phyloP scores from a whole-genome alignment of 2,113 vertebrate genomes.

The Sporophila hypoxantha region DNA sequence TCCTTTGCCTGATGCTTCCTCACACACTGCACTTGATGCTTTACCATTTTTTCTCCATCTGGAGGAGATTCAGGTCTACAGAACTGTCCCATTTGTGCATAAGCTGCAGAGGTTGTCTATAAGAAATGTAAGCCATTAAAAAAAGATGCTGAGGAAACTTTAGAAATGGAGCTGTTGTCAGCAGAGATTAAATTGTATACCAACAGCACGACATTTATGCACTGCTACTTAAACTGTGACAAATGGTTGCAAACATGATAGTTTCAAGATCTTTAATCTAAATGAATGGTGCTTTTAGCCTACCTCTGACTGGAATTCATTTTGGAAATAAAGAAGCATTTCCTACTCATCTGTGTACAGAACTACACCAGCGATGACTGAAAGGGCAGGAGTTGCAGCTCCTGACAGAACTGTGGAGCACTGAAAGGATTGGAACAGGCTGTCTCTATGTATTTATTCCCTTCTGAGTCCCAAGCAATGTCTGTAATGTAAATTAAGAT shows the following conservation, averaged over 20 bases:
- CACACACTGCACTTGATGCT: background rate
- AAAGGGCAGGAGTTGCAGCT: background rate
- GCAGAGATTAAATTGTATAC: constrained; percentile 53
- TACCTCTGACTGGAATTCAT: constrained; percentile 57
- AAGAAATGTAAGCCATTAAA: constrained; percentile 24
- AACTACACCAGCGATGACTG: background rate
- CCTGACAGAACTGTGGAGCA: background rate
- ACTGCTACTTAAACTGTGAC: constrained; percentile 57
- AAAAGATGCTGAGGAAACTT: constrained; percentile 45
- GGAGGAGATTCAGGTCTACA: background rate
- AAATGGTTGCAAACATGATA: constrained; percentile 54
- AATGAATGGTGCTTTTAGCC: constrained; percentile 61
- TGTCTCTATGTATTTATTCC: background rate
- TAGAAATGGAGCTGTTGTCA: constrained; percentile 48
- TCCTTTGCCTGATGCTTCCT: background rate
- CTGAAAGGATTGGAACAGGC: background rate
- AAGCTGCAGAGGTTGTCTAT: background rate
- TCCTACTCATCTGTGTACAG: background rate
- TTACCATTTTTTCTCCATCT: background rate
- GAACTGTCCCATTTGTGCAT: background rate
- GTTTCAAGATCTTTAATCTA: constrained; percentile 54
- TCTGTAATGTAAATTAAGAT: constrained; percentile 12
- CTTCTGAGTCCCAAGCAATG: background rate
- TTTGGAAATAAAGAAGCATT: constrained; percentile 42
- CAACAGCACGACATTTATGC: constrained; percentile 49